Conservation (phyloP, 2,888 invertebrate species). For the Acanthococcus lagerstroemiae region DNA sequence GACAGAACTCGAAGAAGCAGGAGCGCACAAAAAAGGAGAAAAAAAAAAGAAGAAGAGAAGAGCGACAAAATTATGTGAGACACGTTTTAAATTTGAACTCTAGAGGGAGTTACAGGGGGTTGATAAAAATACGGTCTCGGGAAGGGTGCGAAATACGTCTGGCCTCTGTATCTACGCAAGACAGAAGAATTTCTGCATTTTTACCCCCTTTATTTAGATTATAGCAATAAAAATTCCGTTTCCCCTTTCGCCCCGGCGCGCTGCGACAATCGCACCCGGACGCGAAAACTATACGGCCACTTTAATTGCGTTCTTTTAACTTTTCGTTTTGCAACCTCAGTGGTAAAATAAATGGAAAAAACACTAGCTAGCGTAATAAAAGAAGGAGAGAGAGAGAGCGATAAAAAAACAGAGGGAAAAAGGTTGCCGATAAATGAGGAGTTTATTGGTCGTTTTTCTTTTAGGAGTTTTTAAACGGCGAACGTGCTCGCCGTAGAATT, state of each 20-base stretch:
- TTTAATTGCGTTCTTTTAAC: constrained; percentile 3
- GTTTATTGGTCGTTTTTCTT: no score
- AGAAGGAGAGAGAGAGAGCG: not conserved
- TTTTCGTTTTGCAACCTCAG: not conserved
- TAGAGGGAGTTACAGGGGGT: constrained; percentile 21
- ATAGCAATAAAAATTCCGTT: constrained; percentile 2
- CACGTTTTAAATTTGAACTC: constrained; percentile 30
- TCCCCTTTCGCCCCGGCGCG: not conserved
- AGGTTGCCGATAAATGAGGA: no score
- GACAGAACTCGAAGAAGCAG: not conserved
- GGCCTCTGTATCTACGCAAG: constrained; percentile 20
- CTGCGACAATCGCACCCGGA: not conserved
- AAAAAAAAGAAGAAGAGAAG: constrained; percentile 3
- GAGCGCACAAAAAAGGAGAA: not conserved
- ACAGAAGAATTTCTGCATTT: constrained; percentile 28
- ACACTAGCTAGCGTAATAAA: no score
- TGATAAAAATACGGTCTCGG: constrained; percentile 23
- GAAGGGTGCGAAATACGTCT: constrained; percentile 26
- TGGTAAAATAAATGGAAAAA: not conserved
- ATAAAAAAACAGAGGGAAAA: not conserved
- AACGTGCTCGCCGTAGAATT: no score
- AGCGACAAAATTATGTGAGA: constrained; percentile 29
- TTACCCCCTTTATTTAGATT: constrained; percentile 15
- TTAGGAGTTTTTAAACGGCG: no score
- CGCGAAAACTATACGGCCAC: not conserved